phyloP scores from a whole-genome alignment of 2,113 vertebrate species.

The Amphiprion percula region DNA sequence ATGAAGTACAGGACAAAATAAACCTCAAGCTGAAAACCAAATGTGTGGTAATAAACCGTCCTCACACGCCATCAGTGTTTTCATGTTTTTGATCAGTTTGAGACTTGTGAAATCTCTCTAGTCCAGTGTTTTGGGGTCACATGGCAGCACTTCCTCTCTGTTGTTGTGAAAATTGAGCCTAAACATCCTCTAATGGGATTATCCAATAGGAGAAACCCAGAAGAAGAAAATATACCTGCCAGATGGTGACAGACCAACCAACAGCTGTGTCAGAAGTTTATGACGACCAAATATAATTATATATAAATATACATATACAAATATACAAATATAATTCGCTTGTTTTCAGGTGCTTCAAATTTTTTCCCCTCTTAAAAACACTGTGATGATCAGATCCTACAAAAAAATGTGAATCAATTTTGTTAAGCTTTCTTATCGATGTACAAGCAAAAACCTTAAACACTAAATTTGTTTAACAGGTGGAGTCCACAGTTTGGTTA shows the following conservation, averaged over 20 bases:
- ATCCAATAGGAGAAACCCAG: constrained; percentile 40
- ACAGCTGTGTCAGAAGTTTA: constrained; percentile 5
- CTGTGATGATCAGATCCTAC: too few species aligned
- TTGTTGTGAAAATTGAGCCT: constrained; percentile 53
- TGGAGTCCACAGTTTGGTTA: too few species aligned
- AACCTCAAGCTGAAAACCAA: neutral
- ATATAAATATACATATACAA: too few species aligned
- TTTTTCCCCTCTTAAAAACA: too few species aligned
- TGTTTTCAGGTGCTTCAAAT: too few species aligned
- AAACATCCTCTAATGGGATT: constrained; percentile 73
- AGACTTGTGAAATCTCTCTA: constrained; percentile 8
- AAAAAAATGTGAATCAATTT: too few species aligned
- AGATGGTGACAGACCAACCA: constrained; percentile 19
- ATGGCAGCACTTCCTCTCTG: constrained; percentile 41
- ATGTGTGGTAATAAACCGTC: neutral
- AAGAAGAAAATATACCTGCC: constrained; percentile 42
- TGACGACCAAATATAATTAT: neutral
- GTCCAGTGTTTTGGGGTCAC: constrained; percentile 49
- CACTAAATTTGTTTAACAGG: too few species aligned
- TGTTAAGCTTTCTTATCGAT: too few species aligned
- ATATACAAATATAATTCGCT: too few species aligned
- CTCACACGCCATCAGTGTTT: neutral
- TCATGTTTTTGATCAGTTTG: neutral
- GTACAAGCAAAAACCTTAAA: too few species aligned
- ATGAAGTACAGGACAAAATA: neutral